Evolutionary conservation across 1,140 invertebrate genomes (phyloP).

Genomic region (Sipha flava): DNA sequence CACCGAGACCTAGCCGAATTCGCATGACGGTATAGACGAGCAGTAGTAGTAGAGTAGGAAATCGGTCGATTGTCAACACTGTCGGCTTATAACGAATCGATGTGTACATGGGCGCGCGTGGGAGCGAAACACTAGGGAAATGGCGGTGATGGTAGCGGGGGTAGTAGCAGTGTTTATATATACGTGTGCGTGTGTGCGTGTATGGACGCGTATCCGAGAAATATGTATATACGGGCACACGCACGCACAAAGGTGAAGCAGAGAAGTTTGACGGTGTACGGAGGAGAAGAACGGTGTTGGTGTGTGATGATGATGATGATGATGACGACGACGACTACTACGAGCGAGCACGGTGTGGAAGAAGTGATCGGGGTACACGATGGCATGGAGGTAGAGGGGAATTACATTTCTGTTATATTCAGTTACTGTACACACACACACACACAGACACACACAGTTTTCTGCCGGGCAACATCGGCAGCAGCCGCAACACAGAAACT

Average conservation of each 20-base stretch:
- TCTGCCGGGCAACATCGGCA: background rate
- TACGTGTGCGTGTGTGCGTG: background rate
- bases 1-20: no score
- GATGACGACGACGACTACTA: no score
- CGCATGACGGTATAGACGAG: background rate
- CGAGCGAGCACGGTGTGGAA: background rate
- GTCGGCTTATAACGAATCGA: slow-evolving; percentile 18
- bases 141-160: background rate
- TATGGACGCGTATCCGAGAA: background rate
- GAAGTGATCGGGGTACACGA: no score
- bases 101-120: background rate
- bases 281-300: background rate
- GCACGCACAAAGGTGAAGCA: background rate
- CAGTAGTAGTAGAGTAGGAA: background rate
- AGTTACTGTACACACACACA: background rate
- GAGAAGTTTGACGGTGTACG: background rate
- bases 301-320: no score
- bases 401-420: slow-evolving; percentile 26
- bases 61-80: slow-evolving; percentile 25
- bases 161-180: background rate
- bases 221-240: background rate
- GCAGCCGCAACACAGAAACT: background rate
- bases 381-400: background rate
- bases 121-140: background rate
- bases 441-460: slow-evolving; percentile 1